Evolutionary conservation across 2,113 vertebrate species (phyloP).

Genomic region (Mastomys coucha): DNA sequence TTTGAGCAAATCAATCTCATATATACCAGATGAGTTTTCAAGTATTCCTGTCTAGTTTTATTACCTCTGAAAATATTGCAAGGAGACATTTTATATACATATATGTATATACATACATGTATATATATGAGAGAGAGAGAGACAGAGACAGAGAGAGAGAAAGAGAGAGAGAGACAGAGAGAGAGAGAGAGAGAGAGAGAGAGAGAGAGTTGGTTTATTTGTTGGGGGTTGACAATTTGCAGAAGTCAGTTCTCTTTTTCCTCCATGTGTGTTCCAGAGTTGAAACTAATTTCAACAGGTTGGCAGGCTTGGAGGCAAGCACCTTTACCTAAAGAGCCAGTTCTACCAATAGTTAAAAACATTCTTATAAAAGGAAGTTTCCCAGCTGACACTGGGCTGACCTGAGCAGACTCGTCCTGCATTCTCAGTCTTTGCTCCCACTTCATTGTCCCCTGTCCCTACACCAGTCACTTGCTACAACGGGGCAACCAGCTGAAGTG

Average conservation of each 20-base stretch:
- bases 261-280: no score
- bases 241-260: background rate
- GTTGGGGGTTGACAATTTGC: background rate
- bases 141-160: no score
- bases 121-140: no score
- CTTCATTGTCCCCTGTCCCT: background rate
- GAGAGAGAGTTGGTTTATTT: background rate
- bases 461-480: background rate
- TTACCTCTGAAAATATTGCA: background rate
- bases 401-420: background rate
- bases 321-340: no score
- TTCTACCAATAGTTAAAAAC: background rate
- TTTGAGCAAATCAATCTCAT: background rate
- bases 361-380: background rate
- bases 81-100: no score
- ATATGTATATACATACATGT: no score
- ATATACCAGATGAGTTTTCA: background rate
- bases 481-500: background rate
- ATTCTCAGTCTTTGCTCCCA: background rate
- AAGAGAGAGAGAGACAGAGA: no score
- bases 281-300: background rate
- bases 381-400: background rate
- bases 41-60: constrained; percentile 4
- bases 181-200: no score
- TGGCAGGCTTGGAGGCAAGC: background rate